phyloP scores from a whole-genome alignment of 2,888 invertebrate genomes.

The Alitta virens region DNA sequence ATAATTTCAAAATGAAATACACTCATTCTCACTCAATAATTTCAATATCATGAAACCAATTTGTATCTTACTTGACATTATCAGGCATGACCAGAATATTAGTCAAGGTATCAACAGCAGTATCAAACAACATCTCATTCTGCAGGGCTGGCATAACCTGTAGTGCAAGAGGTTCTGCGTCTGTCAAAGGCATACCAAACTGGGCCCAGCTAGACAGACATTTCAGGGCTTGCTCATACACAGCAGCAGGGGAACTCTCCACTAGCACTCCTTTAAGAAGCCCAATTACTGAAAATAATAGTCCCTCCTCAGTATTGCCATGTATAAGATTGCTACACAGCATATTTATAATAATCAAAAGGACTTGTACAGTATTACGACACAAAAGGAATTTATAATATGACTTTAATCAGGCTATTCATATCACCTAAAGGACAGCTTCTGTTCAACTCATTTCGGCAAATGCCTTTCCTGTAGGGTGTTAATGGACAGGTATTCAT shows the following conservation, averaged over 20 bases:
- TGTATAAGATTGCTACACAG: too few relatives aligned
- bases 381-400: too few relatives aligned
- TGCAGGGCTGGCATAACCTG: constrained; percentile 48
- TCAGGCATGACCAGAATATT: constrained; percentile 66
- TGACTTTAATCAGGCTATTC: too few relatives aligned
- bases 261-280: not conserved
- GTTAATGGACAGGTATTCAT: constrained; percentile 35
- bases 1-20: too few relatives aligned
- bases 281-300: too few relatives aligned
- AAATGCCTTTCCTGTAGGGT: constrained; percentile 37
- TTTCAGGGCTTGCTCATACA: constrained; percentile 46
- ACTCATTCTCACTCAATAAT: too few relatives aligned
- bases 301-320: too few relatives aligned
- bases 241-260: constrained; percentile 29
- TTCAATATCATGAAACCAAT: not conserved
- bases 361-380: too few relatives aligned
- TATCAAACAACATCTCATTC: constrained; percentile 61
- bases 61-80: constrained; percentile 59
- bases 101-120: constrained; percentile 66
- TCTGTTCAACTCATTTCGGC: constrained; percentile 34
- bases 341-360: too few relatives aligned
- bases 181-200: constrained; percentile 60
- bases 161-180: constrained; percentile 51
- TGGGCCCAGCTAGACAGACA: constrained; percentile 65
- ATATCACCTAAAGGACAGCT: too few relatives aligned